A percentile compares a stretch with the other conserved stretches of the same genome.
phyloP scores from a whole-genome alignment of 2,113 vertebrate genomes.

The Phyllostomus hastatus region DNA sequence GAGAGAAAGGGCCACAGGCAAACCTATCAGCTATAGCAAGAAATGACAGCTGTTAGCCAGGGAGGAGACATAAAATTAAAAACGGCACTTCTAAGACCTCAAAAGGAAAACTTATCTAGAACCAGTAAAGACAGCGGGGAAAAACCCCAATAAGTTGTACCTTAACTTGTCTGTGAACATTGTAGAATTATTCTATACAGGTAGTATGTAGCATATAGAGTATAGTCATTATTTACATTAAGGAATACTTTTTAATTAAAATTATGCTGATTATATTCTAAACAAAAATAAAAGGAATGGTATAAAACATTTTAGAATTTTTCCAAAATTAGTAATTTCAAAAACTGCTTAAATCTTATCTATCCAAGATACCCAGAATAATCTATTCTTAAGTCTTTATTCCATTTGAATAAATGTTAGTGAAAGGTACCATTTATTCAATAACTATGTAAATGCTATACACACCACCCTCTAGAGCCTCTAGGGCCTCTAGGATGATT shows the following conservation, averaged over 20 bases:
- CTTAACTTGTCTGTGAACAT: neutral
- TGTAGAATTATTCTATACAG: neutral
- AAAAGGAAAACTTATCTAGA: neutral
- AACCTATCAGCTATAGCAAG: neutral
- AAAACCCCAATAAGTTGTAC: neutral
- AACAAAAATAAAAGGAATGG: neutral
- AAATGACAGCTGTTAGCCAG: constrained; percentile 3
- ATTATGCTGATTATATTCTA: neutral
- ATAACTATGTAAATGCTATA: neutral
- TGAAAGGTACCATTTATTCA: neutral
- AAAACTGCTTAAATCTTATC: neutral
- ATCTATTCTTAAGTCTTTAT: neutral
- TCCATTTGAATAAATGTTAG: neutral
- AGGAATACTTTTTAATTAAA: neutral
- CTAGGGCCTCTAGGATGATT: neutral
- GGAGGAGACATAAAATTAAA: neutral
- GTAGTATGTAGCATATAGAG: neutral
- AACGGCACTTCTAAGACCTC: neutral
- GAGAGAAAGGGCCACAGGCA: neutral
- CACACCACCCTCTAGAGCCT: neutral
- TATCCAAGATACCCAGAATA: neutral
- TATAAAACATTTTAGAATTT: neutral
- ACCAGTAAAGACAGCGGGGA: neutral
- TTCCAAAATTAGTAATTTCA: constrained; percentile 2
- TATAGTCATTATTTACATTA: neutral